Base-by-base conservation (phyloP, 2,113 vertebrate genomes). In the Climacteris rufus region DNA sequence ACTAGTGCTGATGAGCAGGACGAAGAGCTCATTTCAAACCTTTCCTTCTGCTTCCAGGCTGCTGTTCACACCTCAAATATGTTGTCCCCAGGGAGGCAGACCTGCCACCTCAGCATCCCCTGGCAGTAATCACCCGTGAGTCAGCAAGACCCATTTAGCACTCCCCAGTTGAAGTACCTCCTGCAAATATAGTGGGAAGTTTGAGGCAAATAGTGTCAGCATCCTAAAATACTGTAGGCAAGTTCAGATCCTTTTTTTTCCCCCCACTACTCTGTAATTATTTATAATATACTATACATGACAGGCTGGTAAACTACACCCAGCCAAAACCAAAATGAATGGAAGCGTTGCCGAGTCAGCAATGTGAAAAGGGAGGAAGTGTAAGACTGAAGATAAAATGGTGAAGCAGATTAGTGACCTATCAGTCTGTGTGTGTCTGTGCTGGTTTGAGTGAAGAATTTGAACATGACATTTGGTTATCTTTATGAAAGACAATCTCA, bases 101-200 rank as follows among this genome's bases (percentile, higher is more conserved):
- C 50, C 89, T 69, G 70, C 74, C 78, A 90, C 84, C 54, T 91
- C 93, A 90, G 75, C 85, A 91, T 83, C 87, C 71, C 44, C 87
- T 82, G 50, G 70, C 81, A 91, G 33, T 15, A 90, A 77, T 47
- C 75, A 61, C 64, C 87, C 1, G 24, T 88, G 92, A 97, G 78
- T 96, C 94, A 96, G 92, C 87, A 65, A 75, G 83, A 95, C 47
- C 77, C 87, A 80, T 79, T 93, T 83, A 94, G 66, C 87, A 40
- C 74, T 87, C 65, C 77, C 66, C 79, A 93, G 77, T 10, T 4
- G 3, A 87, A 82, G 75, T 59, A 85, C 22, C 78, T 90, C 82
- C 52, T 74, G 80, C 81, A 94, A 97, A 97, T 77, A 94, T 7
- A 42, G 92, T 95, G 85, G 82, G 90, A 91, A 91, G 84, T 94